Conservation (phyloP, 2,888 invertebrate genomes). For the Tribolium freemani region DNA sequence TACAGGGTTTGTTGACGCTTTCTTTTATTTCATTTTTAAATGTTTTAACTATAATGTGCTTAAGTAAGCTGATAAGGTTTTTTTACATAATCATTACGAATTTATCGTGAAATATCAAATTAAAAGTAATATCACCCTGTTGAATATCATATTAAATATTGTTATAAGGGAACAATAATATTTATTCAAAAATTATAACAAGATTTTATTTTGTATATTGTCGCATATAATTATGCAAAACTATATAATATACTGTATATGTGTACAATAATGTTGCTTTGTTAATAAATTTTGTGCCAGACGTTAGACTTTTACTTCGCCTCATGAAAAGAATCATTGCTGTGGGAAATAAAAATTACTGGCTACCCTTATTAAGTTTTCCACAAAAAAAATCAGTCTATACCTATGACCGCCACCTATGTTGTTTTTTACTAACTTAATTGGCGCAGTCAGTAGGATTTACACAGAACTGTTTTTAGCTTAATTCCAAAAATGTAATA, state of each 20-base stretch:
- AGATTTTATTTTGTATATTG: slow-evolving; percentile 59
- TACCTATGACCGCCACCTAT: no score
- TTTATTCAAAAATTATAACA: slow-evolving; percentile 52
- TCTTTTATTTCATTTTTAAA: slow-evolving; percentile 16
- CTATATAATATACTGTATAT: slow-evolving; percentile 50
- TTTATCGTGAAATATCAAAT: slow-evolving; percentile 41
- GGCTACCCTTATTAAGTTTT: no score
- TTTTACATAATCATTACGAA: slow-evolving; percentile 43
- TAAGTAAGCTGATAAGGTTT: slow-evolving; percentile 14
- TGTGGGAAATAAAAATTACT: no score
- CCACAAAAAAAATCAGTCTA: no score
- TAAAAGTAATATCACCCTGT: slow-evolving; percentile 27
- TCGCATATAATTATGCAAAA: slow-evolving; percentile 43
- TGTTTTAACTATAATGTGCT: slow-evolving; percentile 15
- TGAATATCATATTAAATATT: slow-evolving; percentile 43
- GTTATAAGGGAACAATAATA: slow-evolving; percentile 57
- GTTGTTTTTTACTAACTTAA: no score
- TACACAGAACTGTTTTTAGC: no score
- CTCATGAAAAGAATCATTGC: no score
- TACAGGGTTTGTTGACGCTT: slow-evolving; percentile 47
- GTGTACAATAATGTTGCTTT: slow-evolving; percentile 60
- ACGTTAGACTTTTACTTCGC: slow-evolving; percentile 4
- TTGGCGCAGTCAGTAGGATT: no score
- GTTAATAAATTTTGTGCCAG: slow-evolving; percentile 60
- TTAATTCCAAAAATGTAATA: no score